Conservation (phyloP, 2,797 vertebrate species). For the Ptychadena robeensis region DNA sequence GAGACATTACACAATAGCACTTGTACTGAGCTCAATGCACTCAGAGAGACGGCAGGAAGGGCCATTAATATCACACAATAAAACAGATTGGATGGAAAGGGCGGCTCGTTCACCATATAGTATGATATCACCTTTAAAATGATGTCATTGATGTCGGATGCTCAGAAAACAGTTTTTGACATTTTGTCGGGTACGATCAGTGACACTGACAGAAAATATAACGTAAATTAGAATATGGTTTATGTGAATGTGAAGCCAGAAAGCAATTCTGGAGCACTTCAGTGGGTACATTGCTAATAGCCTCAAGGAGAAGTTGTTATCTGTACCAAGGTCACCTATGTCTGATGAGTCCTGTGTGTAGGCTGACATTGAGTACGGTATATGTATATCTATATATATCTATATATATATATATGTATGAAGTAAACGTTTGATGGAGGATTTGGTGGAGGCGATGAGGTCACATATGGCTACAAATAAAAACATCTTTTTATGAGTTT, state of each 20-base stretch:
- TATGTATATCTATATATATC: too few species aligned
- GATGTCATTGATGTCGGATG: not conserved
- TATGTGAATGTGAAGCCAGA: not conserved
- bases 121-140: not conserved
- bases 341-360: not conserved
- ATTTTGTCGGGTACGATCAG: not conserved
- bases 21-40: not conserved
- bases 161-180: not conserved
- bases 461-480: too few species aligned
- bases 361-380: too few species aligned
- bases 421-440: not conserved
- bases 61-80: not conserved
- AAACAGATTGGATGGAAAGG: not conserved
- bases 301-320: not conserved
- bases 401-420: too few species aligned
- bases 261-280: not conserved
- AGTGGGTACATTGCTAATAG: not conserved
- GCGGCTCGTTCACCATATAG: not conserved
- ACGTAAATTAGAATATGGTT: not conserved
- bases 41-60: not conserved
- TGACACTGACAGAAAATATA: not conserved
- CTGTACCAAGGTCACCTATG: not conserved
- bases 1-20: conserved; percentile 18
- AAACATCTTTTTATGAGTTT: too few species aligned
- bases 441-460: not conserved